Evolutionary conservation across 2,888 invertebrate species (phyloP), one percentile per base, ranked within the genome.

Genomic region (Heliconius sara): DNA sequence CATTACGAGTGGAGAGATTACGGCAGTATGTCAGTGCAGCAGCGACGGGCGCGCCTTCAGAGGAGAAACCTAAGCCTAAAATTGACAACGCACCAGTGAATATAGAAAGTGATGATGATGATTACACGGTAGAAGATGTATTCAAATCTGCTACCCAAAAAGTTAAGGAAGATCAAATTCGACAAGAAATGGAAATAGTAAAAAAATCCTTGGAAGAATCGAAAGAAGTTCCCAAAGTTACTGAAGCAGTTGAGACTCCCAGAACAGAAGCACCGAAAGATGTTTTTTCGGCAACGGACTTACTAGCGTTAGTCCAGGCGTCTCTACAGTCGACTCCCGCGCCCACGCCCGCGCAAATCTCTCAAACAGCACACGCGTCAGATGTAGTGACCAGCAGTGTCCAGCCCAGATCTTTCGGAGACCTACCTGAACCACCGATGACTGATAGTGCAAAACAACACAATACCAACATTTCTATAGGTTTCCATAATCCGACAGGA

Each of bases 81-180:
- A 74, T 47, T 25, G 52, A 65, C 0, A 67, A 27, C 10, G 12
- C 82, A 1, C 83, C 85, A 3, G 88, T 93, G 77, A 80, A 86
- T 5, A 85, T 97, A 0, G 96, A 96, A 76, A 95, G 96, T 83
- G 97, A 97, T 81, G 98, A 97, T 80, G 98, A 98, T 85, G 98
- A 98, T 87, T 98, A 98, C 85, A 96, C 97, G n/a, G 97, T 97
- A 83, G 97, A 98, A 84, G 98, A 98, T 89, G 97, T 94, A 68
- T 97, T 97, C 85, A 96, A 97, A 89, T 97, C 97, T 0, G 97
- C 97, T 0, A 97, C 96, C 1, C 96, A 96, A 86, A 97, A 97
- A 87, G 96, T 97, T 0, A 96, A 95, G 83, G 97, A 97, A 81
- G 96, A 96, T 84, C 94, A 95, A 85, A 91, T 94, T 65, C 95